Base-by-base conservation (phyloP, 2,113 vertebrate genomes). In the Callaeas wilsoni region DNA sequence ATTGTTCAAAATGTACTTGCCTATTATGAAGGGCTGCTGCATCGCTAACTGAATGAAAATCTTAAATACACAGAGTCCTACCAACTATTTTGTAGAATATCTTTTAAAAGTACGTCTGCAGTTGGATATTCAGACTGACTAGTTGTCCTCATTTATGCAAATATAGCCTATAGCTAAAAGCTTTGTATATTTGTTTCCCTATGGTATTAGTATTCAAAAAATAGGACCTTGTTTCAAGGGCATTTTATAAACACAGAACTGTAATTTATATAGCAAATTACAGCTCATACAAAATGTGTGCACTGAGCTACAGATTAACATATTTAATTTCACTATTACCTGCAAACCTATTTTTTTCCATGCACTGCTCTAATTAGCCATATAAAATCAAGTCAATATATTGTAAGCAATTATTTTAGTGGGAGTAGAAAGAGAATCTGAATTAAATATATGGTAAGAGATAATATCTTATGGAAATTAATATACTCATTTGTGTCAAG, bases 251-350 rank as follows among this genome's bases (percentile, higher is more conserved):
- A 97, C 59, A 10, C 86, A 97, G 96, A 98, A 97, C 96, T 97
- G 95, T 97, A 98, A 98, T 98, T 98, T 98, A 98, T 98, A 97
- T 97, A 96, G 96, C 95, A 98, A 98, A 98, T 98, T 98, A 98
- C 98, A 98, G 93, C 97, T 98, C 97, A 97, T 96, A 98, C 95
- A 98, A 98, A 98, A 97, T 97, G 96, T 98, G 97, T 97, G 96
- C 98, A 98, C 94, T 79, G 97, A 98, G 97, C 95, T 97, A 97
- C 94, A 98, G 97, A 98, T 98, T 98, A 98, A 98, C 98, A 98
- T 98, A 98, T 98, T 98, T 98, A 98, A 98, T 98, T 98, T 98
- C 97, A 98, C 89, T 97, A 98, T 98, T 98, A 98, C 98, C 98
- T 98, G 97, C 96, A 98, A 98, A 97, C 97, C 96, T 98, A 96